Evolutionary conservation across 2,797 vertebrate genomes (phyloP).

Genomic region (Apogon hyalosoma): DNA sequence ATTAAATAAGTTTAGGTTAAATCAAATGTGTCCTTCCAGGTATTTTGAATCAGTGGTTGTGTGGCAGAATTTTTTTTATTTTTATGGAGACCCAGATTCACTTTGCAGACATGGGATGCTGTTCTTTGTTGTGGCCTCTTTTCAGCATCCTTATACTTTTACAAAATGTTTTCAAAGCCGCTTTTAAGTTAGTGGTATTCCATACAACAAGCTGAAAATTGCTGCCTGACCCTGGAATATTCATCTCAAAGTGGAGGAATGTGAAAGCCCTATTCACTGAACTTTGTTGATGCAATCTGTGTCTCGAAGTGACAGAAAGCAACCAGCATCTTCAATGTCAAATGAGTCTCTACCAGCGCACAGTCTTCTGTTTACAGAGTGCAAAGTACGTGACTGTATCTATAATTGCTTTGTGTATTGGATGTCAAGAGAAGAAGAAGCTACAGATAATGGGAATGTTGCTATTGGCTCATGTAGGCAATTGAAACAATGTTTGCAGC

Average conservation of each 20-base stretch:
- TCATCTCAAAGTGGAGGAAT: slow-evolving; percentile 27
- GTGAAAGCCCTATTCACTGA: slow-evolving; percentile 22
- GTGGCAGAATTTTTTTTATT: too few species aligned
- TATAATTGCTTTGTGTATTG: slow-evolving; percentile 65
- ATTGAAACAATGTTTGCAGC: slow-evolving; percentile 51
- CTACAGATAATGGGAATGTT: slow-evolving; percentile 28
- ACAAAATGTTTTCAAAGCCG: background rate
- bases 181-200: slow-evolving; percentile 22
- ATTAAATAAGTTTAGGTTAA: too few species aligned
- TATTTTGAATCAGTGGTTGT: too few species aligned
- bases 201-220: slow-evolving; percentile 25
- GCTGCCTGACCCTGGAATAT: slow-evolving; percentile 34
- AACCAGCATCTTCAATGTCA: slow-evolving; percentile 43
- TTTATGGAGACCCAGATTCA: too few species aligned
- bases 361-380: slow-evolving; percentile 44
- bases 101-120: background rate
- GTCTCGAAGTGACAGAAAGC: slow-evolving; percentile 28
- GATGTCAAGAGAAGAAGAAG: slow-evolving; percentile 55
- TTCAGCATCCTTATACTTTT: slow-evolving; percentile 13
- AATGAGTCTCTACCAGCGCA: slow-evolving; percentile 28
- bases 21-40: too few species aligned
- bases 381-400: slow-evolving; percentile 39
- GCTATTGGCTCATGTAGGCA: slow-evolving; percentile 33
- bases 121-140: slow-evolving; percentile 1
- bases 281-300: slow-evolving; percentile 42